Evolutionary conservation across 2,888 invertebrate genomes (phyloP).

Genomic region (Magallana nippona): DNA sequence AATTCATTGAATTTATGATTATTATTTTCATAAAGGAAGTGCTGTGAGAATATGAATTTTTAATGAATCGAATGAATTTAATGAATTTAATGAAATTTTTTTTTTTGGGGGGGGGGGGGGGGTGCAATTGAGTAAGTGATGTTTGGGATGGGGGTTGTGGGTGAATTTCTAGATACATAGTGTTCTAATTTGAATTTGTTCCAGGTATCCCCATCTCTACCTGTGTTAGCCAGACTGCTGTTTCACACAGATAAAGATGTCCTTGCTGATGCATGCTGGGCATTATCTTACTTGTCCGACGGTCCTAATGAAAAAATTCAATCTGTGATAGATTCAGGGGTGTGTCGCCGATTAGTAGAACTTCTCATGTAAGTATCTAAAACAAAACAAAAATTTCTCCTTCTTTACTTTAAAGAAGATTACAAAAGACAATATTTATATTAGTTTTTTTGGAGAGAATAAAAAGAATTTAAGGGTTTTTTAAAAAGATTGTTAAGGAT

Average conservation of each 20-base stretch:
- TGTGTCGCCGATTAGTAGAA: conserved; percentile 89
- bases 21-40: too few relatives aligned
- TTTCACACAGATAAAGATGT: conserved; percentile 94
- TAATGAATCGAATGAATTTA: too few relatives aligned
- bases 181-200: not conserved
- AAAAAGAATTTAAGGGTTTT: too few relatives aligned
- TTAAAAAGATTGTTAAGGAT: too few relatives aligned
- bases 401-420: not conserved
- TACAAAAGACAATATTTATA: not conserved
- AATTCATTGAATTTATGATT: too few relatives aligned
- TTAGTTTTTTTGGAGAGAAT: too few relatives aligned
- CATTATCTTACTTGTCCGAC: conserved; percentile 96
- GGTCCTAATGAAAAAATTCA: conserved; percentile 99
- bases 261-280: conserved; percentile 97
- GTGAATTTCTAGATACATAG: not conserved
- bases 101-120: too few relatives aligned
- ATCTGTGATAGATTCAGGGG: conserved; percentile 96
- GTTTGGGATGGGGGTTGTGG: too few relatives aligned
- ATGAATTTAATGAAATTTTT: too few relatives aligned
- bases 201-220: conserved; percentile 83
- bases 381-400: not conserved
- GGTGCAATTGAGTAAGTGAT: too few relatives aligned
- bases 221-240: conserved; percentile 91
- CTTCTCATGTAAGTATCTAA: conserved; percentile 83
- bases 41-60: too few relatives aligned